phyloP scores from a whole-genome alignment of 2,888 invertebrate species.

The Adineta ricciae region DNA sequence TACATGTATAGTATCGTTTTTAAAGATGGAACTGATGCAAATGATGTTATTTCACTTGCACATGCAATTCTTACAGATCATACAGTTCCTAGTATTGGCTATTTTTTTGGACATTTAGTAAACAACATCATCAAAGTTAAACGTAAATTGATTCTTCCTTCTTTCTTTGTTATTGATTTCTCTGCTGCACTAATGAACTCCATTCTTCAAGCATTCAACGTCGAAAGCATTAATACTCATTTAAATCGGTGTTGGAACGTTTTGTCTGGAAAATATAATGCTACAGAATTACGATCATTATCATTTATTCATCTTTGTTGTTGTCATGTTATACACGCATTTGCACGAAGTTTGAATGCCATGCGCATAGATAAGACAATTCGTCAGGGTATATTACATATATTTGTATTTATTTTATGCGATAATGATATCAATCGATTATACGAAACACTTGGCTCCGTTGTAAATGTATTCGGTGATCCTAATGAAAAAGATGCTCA shows the following conservation, averaged over 20 bases:
- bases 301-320: not conserved
- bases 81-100: not conserved
- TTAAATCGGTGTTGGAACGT: not conserved
- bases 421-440: not conserved
- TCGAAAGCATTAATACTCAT: not conserved
- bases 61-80: not conserved
- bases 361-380: not conserved
- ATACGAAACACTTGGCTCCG: not conserved
- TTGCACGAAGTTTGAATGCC: not conserved
- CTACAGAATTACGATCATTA: not conserved
- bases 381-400: not conserved
- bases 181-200: not conserved
- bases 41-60: not conserved
- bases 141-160: not conserved
- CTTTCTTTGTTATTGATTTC: not conserved
- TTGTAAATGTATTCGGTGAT: not conserved
- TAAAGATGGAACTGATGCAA: not conserved
- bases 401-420: not conserved
- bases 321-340: not conserved
- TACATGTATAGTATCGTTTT: not conserved
- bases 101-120: not conserved
- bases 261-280: not conserved
- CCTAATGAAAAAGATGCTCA: not conserved
- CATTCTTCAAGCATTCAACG: not conserved
- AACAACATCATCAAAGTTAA: not conserved